phyloP scores from a whole-genome alignment of 2,797 vertebrate genomes.

The Anniella stebbinsi region DNA sequence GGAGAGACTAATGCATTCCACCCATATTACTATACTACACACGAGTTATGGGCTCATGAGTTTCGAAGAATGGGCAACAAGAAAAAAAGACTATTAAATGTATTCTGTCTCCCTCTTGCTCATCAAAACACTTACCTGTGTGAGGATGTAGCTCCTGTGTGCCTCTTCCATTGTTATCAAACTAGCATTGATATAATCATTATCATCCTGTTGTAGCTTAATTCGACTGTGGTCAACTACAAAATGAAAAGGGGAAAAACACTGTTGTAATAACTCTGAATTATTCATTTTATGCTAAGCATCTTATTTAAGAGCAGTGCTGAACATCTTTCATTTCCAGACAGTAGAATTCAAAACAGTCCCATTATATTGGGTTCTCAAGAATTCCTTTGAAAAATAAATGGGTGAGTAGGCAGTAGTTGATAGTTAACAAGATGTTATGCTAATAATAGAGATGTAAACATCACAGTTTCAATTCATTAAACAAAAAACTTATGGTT shows the following conservation, averaged over 20 bases:
- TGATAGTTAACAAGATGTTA: background rate
- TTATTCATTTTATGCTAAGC: background rate
- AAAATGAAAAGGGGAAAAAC: slow-evolving; percentile 55
- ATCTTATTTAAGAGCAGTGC: background rate
- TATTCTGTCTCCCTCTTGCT: background rate
- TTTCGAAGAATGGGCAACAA: background rate
- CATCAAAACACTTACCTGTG: slow-evolving; percentile 85
- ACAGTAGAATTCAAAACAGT: background rate
- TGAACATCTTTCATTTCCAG: background rate
- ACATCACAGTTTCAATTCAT: slow-evolving; percentile 9
- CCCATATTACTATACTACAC: slow-evolving; percentile 20
- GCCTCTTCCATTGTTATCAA: slow-evolving; percentile 95
- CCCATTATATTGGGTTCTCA: background rate
- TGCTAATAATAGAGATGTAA: background rate
- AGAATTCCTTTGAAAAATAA: background rate
- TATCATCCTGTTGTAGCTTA: slow-evolving; percentile 89
- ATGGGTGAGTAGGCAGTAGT: background rate
- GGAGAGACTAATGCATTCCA: background rate
- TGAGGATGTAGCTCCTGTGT: slow-evolving; percentile 97
- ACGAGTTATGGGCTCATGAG: slow-evolving; percentile 29
- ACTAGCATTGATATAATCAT: slow-evolving; percentile 98
- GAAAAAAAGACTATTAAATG: slow-evolving; percentile 26
- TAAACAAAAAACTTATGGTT: too few relatives aligned
- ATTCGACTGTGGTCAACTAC: slow-evolving; percentile 99
- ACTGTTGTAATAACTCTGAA: slow-evolving; percentile 40